Evolutionary conservation across 2,888 invertebrate genomes (phyloP).

Genomic region (Chrysopilus asiliformis): DNA sequence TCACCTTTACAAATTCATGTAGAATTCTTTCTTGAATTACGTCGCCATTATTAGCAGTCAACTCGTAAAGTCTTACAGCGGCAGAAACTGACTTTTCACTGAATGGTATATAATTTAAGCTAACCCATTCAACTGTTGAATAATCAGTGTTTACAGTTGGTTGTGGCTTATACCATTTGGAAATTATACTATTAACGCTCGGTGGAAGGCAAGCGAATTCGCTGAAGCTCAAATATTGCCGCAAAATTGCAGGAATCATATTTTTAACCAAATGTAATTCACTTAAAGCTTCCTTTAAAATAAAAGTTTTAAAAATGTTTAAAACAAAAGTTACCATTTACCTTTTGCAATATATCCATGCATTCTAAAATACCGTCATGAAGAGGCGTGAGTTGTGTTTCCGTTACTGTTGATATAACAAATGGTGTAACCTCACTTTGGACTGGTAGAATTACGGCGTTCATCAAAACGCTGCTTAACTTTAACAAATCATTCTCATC

Average conservation of each 20-base stretch:
- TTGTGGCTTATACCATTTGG: conserved; percentile 19
- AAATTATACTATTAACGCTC: conserved; percentile 27
- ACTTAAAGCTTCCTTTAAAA: conserved; percentile 42
- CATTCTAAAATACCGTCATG: conserved; percentile 78
- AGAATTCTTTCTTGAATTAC: conserved; percentile 60
- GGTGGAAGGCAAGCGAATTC: conserved; percentile 59
- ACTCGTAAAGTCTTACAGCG: conserved; percentile 60
- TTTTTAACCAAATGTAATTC: conserved; percentile 44
- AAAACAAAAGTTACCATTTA: conserved; percentile 24
- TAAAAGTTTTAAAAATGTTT: conserved; percentile 4
- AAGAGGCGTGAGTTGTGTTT: conserved; percentile 65
- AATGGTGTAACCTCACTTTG: conserved; percentile 69
- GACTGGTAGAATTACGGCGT: conserved; percentile 66
- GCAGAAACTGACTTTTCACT: conserved; percentile 66
- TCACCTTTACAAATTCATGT: conserved; percentile 46
- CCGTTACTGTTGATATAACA: conserved; percentile 64
- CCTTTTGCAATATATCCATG: conserved; percentile 77
- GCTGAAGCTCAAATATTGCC: conserved; percentile 49
- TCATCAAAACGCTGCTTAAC: conserved; percentile 62
- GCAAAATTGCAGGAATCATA: conserved; percentile 55
- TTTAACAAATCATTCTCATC: conserved; percentile 56
- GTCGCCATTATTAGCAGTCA: conserved; percentile 53
- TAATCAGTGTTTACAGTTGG: conserved; percentile 14
- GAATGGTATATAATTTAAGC: conserved; percentile 75
- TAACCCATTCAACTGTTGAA: conserved; percentile 54